These are phyloP conservation scores for Amblyteles armatorius DNA, from an alignment of 2,888 invertebrate genomes.

Conservation along the genomic window DNA sequence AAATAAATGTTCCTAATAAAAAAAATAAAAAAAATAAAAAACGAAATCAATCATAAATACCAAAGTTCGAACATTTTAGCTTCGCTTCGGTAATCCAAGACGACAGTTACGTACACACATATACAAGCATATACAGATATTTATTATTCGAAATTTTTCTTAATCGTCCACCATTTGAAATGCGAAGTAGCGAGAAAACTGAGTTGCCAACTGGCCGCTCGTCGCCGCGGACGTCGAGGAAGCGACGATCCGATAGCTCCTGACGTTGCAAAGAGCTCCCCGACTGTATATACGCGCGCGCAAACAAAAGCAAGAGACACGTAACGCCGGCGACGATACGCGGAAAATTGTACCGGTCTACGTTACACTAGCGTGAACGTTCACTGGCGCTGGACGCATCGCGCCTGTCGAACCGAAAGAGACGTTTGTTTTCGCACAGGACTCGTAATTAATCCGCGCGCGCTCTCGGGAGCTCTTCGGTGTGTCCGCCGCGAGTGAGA, in stretches of 20 bases:
- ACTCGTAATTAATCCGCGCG: background rate
- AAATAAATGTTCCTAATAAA: background rate
- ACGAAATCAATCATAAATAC: background rate
- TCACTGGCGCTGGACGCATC: background rate
- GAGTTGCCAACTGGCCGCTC: constrained; percentile 49
- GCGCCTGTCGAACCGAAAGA: background rate
- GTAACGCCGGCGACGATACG: background rate
- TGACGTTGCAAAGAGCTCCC: constrained; percentile 49
- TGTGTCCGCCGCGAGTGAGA: background rate
- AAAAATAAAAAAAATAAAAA: background rate
- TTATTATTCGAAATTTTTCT: constrained; percentile 6
- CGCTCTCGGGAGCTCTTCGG: background rate
- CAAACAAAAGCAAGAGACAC: constrained; percentile 17
- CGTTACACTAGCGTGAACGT: background rate
- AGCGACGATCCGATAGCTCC: constrained; percentile 53
- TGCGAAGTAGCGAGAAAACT: constrained; percentile 27
- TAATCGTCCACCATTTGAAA: constrained; percentile 21
- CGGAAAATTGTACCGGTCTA: background rate
- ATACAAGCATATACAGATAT: no score
- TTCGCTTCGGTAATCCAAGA: background rate
- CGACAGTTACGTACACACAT: background rate
- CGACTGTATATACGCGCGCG: background rate
- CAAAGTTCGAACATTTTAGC: no score
- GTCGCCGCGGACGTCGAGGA: constrained; percentile 46
- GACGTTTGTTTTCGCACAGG: constrained; percentile 19